Evolutionary conservation across 2,797 vertebrate genomes (phyloP), one percentile per base, ranked within the genome.

Genomic region (Chaenodraco wilsoni): DNA sequence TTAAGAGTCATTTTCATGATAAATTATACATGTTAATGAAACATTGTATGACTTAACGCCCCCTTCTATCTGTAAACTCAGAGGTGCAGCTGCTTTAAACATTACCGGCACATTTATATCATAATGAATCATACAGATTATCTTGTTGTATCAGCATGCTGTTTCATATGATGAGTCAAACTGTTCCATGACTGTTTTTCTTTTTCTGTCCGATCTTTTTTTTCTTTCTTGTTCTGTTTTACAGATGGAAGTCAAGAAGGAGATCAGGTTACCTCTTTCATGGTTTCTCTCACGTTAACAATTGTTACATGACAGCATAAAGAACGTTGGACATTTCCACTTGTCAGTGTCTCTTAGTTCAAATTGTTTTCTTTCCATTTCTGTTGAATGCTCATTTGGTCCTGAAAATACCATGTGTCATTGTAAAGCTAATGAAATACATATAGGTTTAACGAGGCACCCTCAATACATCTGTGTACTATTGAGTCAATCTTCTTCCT

Each of bases 231-330:
- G 14, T 74, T 44, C 68, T 92, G 78, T 92, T 91, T 95, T 94
- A 81, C 96, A 98, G 97, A 97, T 95, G 95, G 93, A 93, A 95
- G 92, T 92, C 96, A 89, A 95, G 95, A 93, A 93, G 95, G 92
- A 88, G 93, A 95, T 87, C 96, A 98, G 97, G 97, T 99, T 96
- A 93, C 92, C 63, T 74, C 0, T 82, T 84, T 83, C 69, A 75
- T 76, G 64, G 60, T 82, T 74, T 76, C 19, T 84, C 43, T 63
- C 3, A 9, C 13, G 6, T 73, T 79, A 45, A 61, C 61, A 72
- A 54, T 27, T 40, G 11, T 56, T 62, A 60, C 15, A 48, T 73
- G 4, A 54, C 21, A 72, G 73, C 16, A 16, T 27, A 23, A 55
- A 66, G 21, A 0, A 55, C n/a, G 19, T 12, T 37, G 2, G 3